Evolutionary conservation across 1,140 invertebrate species (phyloP).

Genomic region (Cotesia typhae): DNA sequence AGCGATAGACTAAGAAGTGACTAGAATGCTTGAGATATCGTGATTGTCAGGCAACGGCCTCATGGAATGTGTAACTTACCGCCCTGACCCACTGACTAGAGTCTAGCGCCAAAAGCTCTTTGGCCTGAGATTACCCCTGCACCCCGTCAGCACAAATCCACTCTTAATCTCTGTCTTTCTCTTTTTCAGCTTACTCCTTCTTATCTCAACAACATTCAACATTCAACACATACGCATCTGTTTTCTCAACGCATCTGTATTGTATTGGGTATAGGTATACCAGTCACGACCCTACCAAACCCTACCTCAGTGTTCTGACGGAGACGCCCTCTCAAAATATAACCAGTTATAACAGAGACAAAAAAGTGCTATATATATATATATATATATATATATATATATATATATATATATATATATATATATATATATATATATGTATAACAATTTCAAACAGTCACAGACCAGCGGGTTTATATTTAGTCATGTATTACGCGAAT

Average conservation of each 20-base stretch:
- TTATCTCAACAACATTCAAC: constrained; percentile 14
- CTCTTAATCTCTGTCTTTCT: constrained; percentile 25
- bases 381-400: too few species aligned
- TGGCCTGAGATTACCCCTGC: constrained; percentile 35
- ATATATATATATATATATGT: too few species aligned
- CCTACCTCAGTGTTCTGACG: constrained; percentile 15
- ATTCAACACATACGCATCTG: too few species aligned
- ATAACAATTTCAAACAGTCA: neutral
- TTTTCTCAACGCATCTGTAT: too few species aligned
- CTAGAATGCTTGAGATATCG: constrained; percentile 13
- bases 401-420: too few species aligned
- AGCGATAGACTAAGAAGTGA: neutral
- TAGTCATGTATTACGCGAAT: constrained; percentile 59
- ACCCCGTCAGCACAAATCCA: constrained; percentile 34
- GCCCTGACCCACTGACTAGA: constrained; percentile 64
- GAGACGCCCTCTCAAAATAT: constrained; percentile 25
- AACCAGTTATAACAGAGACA: constrained; percentile 9
- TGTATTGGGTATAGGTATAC: neutral
- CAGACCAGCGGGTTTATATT: constrained; percentile 52
- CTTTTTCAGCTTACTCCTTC: constrained; percentile 20
- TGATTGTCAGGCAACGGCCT: constrained; percentile 43
- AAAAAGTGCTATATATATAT: neutral
- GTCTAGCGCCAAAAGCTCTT: constrained; percentile 60
- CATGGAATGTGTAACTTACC: constrained; percentile 56
- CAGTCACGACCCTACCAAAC: constrained; percentile 46